Conservation (phyloP, 2,888 invertebrate genomes). For the Phaedon cochleariae region DNA sequence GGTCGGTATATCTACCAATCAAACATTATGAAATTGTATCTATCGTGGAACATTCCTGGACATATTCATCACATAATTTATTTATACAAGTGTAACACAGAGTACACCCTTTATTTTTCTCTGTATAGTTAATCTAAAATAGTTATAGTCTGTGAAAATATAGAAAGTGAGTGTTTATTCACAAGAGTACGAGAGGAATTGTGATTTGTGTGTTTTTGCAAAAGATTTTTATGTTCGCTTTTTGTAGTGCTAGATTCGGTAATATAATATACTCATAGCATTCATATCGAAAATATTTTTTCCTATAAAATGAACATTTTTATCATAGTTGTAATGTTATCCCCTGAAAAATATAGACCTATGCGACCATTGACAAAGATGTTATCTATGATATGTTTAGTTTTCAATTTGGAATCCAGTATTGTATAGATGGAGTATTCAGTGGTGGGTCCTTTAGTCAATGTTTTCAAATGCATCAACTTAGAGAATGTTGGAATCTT, state of each 20-base stretch:
- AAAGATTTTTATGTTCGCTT: slow-evolving; percentile 41
- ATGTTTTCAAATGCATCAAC: too few species aligned
- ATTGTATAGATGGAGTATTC: too few species aligned
- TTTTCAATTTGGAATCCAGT: too few species aligned
- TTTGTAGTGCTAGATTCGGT: slow-evolving; percentile 45
- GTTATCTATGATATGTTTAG: too few species aligned
- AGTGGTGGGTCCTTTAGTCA: too few species aligned
- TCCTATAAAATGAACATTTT: slow-evolving; percentile 20
- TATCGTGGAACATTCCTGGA: not conserved
- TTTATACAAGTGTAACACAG: slow-evolving; percentile 41
- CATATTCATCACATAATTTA: not conserved
- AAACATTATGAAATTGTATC: too few species aligned
- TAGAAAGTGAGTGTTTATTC: not conserved
- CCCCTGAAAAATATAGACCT: not conserved
- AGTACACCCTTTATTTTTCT: slow-evolving; percentile 46
- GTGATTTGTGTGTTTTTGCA: slow-evolving; percentile 40
- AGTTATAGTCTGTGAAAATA: not conserved
- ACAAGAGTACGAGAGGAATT: slow-evolving; percentile 9
- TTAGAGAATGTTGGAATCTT: too few species aligned
- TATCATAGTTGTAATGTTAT: not conserved
- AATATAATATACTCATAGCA: slow-evolving; percentile 35
- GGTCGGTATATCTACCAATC: too few species aligned
- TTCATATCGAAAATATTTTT: slow-evolving; percentile 44
- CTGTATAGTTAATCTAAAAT: slow-evolving; percentile 42
- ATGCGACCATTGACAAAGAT: not conserved